These are phyloP conservation scores for Brachyhypopomus gauderio DNA, from an alignment of 2,113 vertebrate species.

Conservation along the genomic window DNA sequence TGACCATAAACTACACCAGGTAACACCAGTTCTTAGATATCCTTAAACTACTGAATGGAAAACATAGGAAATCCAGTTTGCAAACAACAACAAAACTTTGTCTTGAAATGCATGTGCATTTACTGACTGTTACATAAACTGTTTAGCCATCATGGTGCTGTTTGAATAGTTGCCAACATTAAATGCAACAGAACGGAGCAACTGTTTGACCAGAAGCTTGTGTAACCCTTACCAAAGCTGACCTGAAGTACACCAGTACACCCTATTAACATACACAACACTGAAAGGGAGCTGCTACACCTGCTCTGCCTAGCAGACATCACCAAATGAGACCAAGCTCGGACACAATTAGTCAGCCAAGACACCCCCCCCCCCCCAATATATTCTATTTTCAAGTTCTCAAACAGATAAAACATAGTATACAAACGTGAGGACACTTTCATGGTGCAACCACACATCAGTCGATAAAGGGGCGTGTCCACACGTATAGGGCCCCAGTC, in stretches of 20 bases:
- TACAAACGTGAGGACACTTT: too few species aligned
- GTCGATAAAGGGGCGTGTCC: background rate
- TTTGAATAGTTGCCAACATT: too few species aligned
- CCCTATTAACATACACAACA: background rate
- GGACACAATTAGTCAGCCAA: background rate
- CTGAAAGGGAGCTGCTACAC: background rate
- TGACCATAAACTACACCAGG: too few species aligned
- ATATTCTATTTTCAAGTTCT: too few species aligned
- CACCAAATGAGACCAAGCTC: background rate
- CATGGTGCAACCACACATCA: background rate
- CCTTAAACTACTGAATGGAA: background rate
- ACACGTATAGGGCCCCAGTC: background rate
- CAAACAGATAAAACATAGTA: too few species aligned
- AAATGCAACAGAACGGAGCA: background rate
- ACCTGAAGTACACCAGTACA: background rate
- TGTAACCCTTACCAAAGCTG: background rate
- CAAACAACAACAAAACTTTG: too few species aligned
- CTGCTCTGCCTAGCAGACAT: background rate
- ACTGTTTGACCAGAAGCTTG: background rate
- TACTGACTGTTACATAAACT: too few species aligned
- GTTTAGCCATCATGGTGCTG: too few species aligned
- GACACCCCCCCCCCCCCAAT: too few species aligned
- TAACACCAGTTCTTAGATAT: too few species aligned
- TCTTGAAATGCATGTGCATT: too few species aligned
- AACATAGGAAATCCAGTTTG: too few species aligned